These are phyloP conservation scores for Holothuria glaberrima DNA, from an alignment of 35 echinoderm and acorn worm species.

Conservation along the genomic window DNA sequence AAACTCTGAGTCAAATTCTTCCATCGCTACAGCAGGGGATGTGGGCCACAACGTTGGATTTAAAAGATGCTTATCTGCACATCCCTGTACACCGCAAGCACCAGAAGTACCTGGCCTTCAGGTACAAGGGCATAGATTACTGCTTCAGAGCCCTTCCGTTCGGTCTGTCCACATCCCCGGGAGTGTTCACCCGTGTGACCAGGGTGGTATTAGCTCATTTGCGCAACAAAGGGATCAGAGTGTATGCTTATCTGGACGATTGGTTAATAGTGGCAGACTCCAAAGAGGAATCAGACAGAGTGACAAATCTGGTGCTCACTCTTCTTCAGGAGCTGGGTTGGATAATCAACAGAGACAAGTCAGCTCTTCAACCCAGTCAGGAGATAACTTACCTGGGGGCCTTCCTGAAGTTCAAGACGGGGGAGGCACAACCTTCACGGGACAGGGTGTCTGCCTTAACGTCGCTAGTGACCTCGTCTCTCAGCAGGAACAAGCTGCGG, in stretches of 20 bases:
- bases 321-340: constrained; percentile 5
- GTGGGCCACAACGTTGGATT: constrained; percentile 15
- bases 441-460: constrained; percentile 7
- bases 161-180: not conserved
- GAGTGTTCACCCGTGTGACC: no score
- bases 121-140: no score
- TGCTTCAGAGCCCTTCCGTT: no score
- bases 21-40: not conserved
- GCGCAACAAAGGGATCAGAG: constrained; percentile 10
- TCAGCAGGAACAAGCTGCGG: not conserved
- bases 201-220: no score
- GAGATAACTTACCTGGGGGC: constrained; percentile 2
- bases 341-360: constrained; percentile 14
- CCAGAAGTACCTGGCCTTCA: constrained; percentile 9
- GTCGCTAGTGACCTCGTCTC: not conserved
- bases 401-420: constrained; percentile 8
- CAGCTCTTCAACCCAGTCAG: constrained; percentile 11
- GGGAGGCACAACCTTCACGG: constrained; percentile 1
- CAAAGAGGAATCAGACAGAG: not conserved
- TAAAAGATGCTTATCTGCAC: not conserved
- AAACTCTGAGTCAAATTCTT: constrained; percentile 6
- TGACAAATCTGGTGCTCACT: not conserved
- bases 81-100: not conserved
- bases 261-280: constrained; percentile 12
- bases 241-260: constrained; percentile 5